phyloP scores from a whole-genome alignment of 1,140 invertebrate genomes.

The Brachionus asplanchnoidis region DNA sequence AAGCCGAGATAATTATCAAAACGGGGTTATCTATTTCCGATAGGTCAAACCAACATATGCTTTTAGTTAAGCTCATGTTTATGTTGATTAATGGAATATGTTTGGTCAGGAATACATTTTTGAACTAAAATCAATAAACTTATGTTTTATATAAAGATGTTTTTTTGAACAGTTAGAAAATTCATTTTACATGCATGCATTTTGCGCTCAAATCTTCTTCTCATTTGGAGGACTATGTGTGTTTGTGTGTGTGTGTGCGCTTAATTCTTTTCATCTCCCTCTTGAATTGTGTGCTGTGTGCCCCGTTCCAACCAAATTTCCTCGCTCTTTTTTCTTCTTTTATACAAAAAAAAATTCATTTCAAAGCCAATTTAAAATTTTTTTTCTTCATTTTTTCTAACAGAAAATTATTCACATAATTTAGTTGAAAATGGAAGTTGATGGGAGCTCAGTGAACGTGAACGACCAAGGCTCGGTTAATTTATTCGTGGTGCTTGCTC shows the following conservation, averaged over 20 bases:
- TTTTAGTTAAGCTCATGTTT: not conserved
- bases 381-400: not conserved
- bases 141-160: constrained; percentile 6
- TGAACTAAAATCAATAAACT: not conserved
- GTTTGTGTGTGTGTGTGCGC: no score
- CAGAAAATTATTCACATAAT: not conserved
- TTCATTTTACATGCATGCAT: not conserved
- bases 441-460: not conserved
- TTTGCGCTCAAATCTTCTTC: not conserved
- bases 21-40: not conserved
- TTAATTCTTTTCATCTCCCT: not conserved
- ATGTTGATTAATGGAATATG: constrained; percentile 2
- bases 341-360: not conserved
- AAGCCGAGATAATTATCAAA: constrained; percentile 1
- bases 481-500: not conserved
- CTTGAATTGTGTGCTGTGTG: not conserved
- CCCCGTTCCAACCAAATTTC: not conserved
- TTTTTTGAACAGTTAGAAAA: not conserved
- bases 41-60: not conserved
- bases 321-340: not conserved
- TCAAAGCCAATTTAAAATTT: not conserved
- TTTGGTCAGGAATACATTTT: not conserved
- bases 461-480: not conserved
- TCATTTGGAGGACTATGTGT: not conserved
- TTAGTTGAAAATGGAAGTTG: constrained; percentile 26